A percentile compares a stretch with the other conserved stretches of the same genome.
Evolutionary conservation across 2,888 invertebrate species (phyloP).

Genomic region (Eupithecia subumbrata): DNA sequence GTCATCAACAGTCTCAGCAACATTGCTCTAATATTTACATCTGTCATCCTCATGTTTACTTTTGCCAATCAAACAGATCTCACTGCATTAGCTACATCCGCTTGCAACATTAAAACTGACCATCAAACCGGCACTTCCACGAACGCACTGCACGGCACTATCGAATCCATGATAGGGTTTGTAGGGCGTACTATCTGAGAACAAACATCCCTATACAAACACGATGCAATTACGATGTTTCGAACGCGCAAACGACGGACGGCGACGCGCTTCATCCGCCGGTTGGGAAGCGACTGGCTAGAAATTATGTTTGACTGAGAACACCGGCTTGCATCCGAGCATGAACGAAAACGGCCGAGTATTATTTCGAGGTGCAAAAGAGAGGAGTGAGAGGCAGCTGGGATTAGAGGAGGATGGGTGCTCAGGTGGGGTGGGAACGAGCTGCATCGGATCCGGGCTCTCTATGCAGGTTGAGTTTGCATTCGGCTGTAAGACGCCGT

Average conservation of each 20-base stretch:
- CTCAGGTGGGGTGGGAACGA: slow-evolving; percentile 74
- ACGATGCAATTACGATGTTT: slow-evolving; percentile 73
- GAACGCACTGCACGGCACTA: slow-evolving; percentile 53
- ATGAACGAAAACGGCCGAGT: slow-evolving; percentile 80
- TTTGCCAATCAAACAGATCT: slow-evolving; percentile 76
- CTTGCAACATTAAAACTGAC: slow-evolving; percentile 65
- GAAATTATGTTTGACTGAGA: slow-evolving; percentile 79
- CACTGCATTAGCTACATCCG: slow-evolving; percentile 70
- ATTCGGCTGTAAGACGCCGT: slow-evolving; percentile 65
- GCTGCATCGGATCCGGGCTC: slow-evolving; percentile 68
- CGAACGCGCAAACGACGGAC: slow-evolving; percentile 63
- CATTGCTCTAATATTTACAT: slow-evolving; percentile 66
- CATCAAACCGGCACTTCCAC: slow-evolving; percentile 68
- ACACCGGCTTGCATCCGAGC: slow-evolving; percentile 83
- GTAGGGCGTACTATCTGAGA: slow-evolving; percentile 74
- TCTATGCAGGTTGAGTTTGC: slow-evolving; percentile 78
- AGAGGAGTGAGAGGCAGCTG: slow-evolving; percentile 59
- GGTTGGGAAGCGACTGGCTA: slow-evolving; percentile 77
- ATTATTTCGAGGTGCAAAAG: slow-evolving; percentile 75
- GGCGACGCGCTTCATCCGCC: slow-evolving; percentile 67
- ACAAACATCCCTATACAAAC: slow-evolving; percentile 78
- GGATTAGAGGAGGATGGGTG: slow-evolving; percentile 62
- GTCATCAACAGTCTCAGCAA: slow-evolving; percentile 59
- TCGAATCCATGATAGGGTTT: slow-evolving; percentile 67
- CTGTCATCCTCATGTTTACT: slow-evolving; percentile 74